Conservation (phyloP, 2,113 vertebrate genomes). For the Ochotona princeps region DNA sequence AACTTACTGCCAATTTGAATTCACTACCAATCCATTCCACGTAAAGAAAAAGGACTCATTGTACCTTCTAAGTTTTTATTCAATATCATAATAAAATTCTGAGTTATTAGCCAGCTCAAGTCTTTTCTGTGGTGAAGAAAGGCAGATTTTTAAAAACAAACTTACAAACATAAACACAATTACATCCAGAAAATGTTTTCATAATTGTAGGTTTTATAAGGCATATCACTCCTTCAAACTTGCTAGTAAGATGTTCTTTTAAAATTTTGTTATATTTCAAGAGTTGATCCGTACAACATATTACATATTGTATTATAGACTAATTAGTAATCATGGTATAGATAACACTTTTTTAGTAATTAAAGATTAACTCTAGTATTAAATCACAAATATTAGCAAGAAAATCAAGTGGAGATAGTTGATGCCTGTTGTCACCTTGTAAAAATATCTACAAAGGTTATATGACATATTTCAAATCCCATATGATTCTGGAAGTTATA, state of each 20-base stretch:
- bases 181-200: neutral
- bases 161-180: neutral
- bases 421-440: slow-evolving; percentile 73
- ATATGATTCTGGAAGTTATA: slow-evolving; percentile 66
- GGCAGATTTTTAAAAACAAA: neutral
- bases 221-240: neutral
- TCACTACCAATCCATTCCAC: neutral
- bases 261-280: slow-evolving; percentile 40
- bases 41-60: neutral
- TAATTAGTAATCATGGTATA: slow-evolving; percentile 46
- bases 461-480: slow-evolving; percentile 70
- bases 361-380: slow-evolving; percentile 66
- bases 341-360: slow-evolving; percentile 62
- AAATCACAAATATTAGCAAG: slow-evolving; percentile 70
- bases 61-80: slow-evolving; percentile 15
- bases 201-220: neutral
- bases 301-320: slow-evolving; percentile 24
- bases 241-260: neutral
- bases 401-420: slow-evolving; percentile 69
- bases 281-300: slow-evolving; percentile 28
- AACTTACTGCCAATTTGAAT: neutral
- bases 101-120: neutral
- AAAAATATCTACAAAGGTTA: slow-evolving; percentile 78
- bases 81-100: neutral
- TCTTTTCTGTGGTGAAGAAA: slow-evolving; percentile 3